These are phyloP conservation scores for Digitonthophagus gazella DNA, from an alignment of 2,888 invertebrate species.

Conservation along the genomic window DNA sequence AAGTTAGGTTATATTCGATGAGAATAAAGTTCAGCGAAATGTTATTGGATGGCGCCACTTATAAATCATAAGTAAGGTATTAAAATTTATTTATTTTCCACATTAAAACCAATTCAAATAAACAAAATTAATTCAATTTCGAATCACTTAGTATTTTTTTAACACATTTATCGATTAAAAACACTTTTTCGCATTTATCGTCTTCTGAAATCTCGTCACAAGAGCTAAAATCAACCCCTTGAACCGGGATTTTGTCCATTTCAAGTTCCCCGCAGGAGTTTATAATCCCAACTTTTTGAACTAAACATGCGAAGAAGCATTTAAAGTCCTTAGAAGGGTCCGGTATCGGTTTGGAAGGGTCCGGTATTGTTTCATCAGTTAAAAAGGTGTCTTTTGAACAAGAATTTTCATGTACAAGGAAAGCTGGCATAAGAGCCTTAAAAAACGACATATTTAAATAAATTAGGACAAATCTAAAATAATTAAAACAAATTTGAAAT, in stretches of 20 bases:
- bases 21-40: too few relatives aligned
- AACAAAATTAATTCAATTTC: too few relatives aligned
- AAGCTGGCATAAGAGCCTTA: background rate
- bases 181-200: slow-evolving; percentile 19
- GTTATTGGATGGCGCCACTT: too few relatives aligned
- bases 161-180: slow-evolving; percentile 8
- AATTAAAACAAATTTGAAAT: too few relatives aligned
- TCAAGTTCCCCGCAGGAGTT: slow-evolving; percentile 9
- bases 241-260: slow-evolving; percentile 5
- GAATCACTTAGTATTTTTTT: too few relatives aligned
- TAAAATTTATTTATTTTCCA: too few relatives aligned
- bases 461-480: too few relatives aligned
- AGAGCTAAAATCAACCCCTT: slow-evolving; percentile 1
- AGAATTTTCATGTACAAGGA: background rate
- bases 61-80: too few relatives aligned
- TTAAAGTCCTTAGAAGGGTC: slow-evolving; percentile 19
- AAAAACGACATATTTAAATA: too few relatives aligned
- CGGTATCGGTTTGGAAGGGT: background rate
- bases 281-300: background rate
- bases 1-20: too few relatives aligned
- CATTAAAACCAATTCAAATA: too few relatives aligned
- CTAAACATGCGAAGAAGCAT: slow-evolving; percentile 15
- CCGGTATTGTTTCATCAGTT: background rate
- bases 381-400: slow-evolving; percentile 14
- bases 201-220: slow-evolving; percentile 8